Conservation (phyloP, 1,140 invertebrate genomes). For the Drosophila varians region DNA sequence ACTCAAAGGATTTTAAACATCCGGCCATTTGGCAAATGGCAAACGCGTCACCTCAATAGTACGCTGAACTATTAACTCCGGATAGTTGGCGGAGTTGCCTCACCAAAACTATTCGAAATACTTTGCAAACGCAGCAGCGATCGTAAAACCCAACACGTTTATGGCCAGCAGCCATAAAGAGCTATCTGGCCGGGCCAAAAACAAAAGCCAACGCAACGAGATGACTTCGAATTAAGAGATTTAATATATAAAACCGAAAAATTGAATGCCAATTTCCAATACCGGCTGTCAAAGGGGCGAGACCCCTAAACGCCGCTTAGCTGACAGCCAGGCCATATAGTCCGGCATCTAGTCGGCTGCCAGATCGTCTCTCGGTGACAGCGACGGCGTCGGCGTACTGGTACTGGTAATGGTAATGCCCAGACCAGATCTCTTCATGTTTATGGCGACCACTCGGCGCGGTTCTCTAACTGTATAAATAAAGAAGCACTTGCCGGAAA, state of each 20-base stretch:
- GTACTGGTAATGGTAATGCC: slow-evolving; percentile 13
- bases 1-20: background rate
- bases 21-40: background rate
- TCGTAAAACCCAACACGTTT: slow-evolving; percentile 52
- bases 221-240: slow-evolving; percentile 72
- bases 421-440: slow-evolving; percentile 30
- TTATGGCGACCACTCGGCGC: slow-evolving; percentile 40
- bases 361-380: slow-evolving; percentile 24
- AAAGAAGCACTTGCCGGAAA: slow-evolving; percentile 76
- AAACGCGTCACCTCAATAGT: slow-evolving; percentile 8
- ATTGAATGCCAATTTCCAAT: slow-evolving; percentile 22
- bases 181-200: slow-evolving; percentile 30
- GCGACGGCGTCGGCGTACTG: slow-evolving; percentile 29
- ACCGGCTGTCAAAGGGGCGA: slow-evolving; percentile 58
- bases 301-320: slow-evolving; percentile 40
- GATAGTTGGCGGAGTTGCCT: slow-evolving; percentile 12
- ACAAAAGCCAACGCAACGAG: slow-evolving; percentile 66
- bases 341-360: slow-evolving; percentile 17
- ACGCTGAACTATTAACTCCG: slow-evolving; percentile 28
- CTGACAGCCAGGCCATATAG: slow-evolving; percentile 46
- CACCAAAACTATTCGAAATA: slow-evolving; percentile 37
- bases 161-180: slow-evolving; percentile 40
- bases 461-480: slow-evolving; percentile 73
- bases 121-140: slow-evolving; percentile 28
- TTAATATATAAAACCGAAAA: slow-evolving; percentile 59